Base-by-base conservation (phyloP, 2,888 invertebrate species). In the Pterostichus niger region DNA sequence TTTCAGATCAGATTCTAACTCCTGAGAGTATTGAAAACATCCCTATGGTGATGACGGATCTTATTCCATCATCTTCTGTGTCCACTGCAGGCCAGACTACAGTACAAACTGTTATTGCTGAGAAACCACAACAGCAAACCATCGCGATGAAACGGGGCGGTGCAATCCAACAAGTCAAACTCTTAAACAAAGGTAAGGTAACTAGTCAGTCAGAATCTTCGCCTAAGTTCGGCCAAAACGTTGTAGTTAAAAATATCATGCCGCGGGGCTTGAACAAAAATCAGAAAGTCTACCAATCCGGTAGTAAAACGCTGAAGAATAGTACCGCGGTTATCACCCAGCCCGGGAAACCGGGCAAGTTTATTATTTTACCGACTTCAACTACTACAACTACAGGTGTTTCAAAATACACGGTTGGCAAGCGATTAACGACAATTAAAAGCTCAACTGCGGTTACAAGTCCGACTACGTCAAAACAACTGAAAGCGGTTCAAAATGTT, bases 1-100 rank as follows among this genome's bases (percentile, higher is more conserved):
- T 95, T 56, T 94, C 94, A 44, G 95, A 95, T 85, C 94, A 95
- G 86, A 92, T 93, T 54, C 88, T 94, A 83, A 93, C 93, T 0
- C 92, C 94, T 0, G 94, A 94, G 87, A 93, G 90, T 86, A 93
- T 94, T 77, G 94, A 94, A 85, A 93, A 93, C 87, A 93, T 94
- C 92, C 94, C 94, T 0, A 92, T 94, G 44, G 92, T 93, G 0
- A 89, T 91, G 85, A 89, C 91, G 10, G 87, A 87, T 61, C 85
- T 81, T 31, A 84, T 85, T 6, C 85, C 85, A 6, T 77, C 86
- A 17, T 84, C 83, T 13, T 46, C 82, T 54, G 64, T 84, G 0
- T 11, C 83, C 6, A 80, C 64, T 15, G 49, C 84, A 6, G 61
- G 24, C 7, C 54, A 85, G 64, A 83, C 84, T 46, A 84, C 73